A percentile compares a stretch with the other conserved stretches of the same genome.
phyloP scores from a whole-genome alignment of 2,888 invertebrate species.

The Leptinotarsa rubiginosa region DNA sequence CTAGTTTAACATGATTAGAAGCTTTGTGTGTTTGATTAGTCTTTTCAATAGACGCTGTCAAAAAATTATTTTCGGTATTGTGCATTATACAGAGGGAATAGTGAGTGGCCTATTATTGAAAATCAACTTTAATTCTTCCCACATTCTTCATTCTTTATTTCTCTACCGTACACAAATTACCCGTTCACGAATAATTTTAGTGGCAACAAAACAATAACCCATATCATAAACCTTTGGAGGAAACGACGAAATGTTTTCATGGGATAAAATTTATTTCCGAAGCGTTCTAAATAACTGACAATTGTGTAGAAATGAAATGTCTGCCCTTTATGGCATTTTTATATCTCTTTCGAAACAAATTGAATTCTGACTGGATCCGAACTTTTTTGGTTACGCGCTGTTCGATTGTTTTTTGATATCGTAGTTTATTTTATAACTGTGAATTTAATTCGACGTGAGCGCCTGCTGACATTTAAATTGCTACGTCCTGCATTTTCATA shows the following conservation, averaged over 20 bases:
- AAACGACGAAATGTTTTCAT: constrained; percentile 19
- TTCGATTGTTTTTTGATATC: constrained; percentile 23
- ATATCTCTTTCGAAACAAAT: constrained; percentile 40
- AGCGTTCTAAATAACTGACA: constrained; percentile 33
- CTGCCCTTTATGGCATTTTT: constrained; percentile 35
- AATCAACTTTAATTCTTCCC: too few relatives aligned
- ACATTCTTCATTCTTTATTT: too few relatives aligned
- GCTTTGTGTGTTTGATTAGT: too few relatives aligned
- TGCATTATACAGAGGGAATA: too few relatives aligned
- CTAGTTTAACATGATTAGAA: too few relatives aligned
- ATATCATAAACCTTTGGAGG: neutral
- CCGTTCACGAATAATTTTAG: too few relatives aligned
- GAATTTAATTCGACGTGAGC: constrained; percentile 25
- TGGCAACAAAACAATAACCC: neutral
- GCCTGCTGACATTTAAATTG: constrained; percentile 31
- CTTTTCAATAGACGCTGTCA: too few relatives aligned
- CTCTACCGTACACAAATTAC: too few relatives aligned
- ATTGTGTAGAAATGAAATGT: constrained; percentile 38
- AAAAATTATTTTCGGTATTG: too few relatives aligned
- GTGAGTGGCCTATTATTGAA: too few relatives aligned
- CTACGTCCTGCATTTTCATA: constrained; percentile 5
- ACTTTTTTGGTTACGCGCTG: constrained; percentile 30
- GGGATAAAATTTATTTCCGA: constrained; percentile 33
- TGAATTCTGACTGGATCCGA: constrained; percentile 35
- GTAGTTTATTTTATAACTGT: constrained; percentile 20